Base-by-base conservation (phyloP, 2,888 invertebrate species). In the Brachylomia viminalis region DNA sequence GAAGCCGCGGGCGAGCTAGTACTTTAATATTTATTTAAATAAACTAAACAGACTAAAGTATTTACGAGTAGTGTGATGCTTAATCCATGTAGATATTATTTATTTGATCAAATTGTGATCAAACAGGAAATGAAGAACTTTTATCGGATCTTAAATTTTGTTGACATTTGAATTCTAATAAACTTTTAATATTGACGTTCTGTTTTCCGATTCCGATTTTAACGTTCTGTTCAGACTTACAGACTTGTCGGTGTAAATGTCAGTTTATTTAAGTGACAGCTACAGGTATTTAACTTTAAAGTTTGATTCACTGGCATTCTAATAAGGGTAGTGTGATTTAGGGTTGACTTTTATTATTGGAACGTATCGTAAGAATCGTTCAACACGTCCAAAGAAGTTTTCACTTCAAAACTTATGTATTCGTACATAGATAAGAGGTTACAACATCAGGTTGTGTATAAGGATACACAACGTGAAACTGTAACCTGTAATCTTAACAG, bases 101-200 rank as follows among this genome's bases (percentile, higher is more conserved):
- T n/a, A 56, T n/a, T n/a, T 33, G n/a, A n/a, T 17, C 42, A 64
- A 20, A 62, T 61, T 67, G 11, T 27, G 59, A n/a, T 70, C n/a
- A n/a, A 47, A 71, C 45, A 45, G 1, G 13, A 70, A 68, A 49
- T 70, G 3, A 15, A 42, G 13, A 42, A 52, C 38, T 30, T 42
- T 52, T 42, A 54, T 13, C 52, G 2, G 4, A n/a, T 72, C 11
- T 30, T 7, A 71, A 52, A 42, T 72, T 71, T 30, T 30, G 2
- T 23, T 38, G 20, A 72, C 72, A 72, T 72, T 72, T 72, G 17
- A 72, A 33, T 33, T 33, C 33, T 3, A n/a, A n/a, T n/a, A n/a
- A 33, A 33, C 33, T 33, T 33, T 33, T 33, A 33, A 33, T 33
- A 33, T 33, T 33, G 33, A 33, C 2, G n/a, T n/a, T n/a, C n/a